Percentiles rank a stretch among this genome's conserved stretches.
Evolutionary conservation across 2,888 invertebrate species (phyloP).

Genomic region (Ariolimax columbianus): DNA sequence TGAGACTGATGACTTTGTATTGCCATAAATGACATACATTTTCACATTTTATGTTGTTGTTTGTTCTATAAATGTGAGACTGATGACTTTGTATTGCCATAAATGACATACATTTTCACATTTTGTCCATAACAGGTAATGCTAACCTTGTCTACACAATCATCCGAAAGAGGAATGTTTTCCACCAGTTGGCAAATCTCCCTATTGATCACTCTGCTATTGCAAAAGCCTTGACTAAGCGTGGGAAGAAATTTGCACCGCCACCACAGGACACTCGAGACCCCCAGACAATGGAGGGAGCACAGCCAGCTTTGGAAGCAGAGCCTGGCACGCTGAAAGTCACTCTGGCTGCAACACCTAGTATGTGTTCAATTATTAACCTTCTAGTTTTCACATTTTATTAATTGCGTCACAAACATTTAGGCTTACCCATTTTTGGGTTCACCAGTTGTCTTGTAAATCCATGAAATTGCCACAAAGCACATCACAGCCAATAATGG

Average conservation of each 20-base stretch:
- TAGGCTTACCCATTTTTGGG: too few relatives aligned
- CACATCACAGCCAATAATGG: too few relatives aligned
- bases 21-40: too few relatives aligned
- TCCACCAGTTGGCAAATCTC: conserved; percentile 97
- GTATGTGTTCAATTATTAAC: conserved; percentile 80
- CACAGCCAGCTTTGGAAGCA: conserved; percentile 77
- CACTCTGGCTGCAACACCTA: conserved; percentile 92
- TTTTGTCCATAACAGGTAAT: conserved; percentile 87
- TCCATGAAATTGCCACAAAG: too few relatives aligned
- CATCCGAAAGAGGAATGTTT: conserved; percentile 97
- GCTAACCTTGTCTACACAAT: conserved; percentile 99
- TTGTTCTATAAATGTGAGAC: too few relatives aligned
- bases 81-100: too few relatives aligned
- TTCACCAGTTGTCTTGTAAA: too few relatives aligned
- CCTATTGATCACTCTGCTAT: conserved; percentile 95
- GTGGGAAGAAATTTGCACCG: conserved; percentile 73
- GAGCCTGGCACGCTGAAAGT: conserved; percentile 90
- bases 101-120: too few relatives aligned
- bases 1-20: too few relatives aligned
- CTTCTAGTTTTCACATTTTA: too few relatives aligned
- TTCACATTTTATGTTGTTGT: too few relatives aligned
- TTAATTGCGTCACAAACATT: too few relatives aligned
- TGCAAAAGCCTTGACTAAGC: conserved; percentile 83
- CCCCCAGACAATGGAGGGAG: conserved; percentile 77
- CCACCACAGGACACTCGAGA: conserved; percentile 65